Percentiles rank a stretch among this genome's conserved stretches.
Conservation (phyloP, 2,888 invertebrate genomes). For the Lucinisca nassula region DNA sequence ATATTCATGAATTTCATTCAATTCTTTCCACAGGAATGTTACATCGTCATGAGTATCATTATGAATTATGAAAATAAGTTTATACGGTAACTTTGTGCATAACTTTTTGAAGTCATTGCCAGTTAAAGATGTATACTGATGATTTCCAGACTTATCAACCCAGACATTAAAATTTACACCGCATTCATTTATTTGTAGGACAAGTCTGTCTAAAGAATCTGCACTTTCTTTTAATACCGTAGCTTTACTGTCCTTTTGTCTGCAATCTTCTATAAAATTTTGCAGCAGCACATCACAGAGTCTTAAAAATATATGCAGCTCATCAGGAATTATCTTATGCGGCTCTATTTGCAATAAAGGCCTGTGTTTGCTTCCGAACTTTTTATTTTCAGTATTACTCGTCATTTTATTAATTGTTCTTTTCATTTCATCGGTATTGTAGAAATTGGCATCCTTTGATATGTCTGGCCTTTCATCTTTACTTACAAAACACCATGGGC, state of each 20-base stretch:
- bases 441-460: background rate
- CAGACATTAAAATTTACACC: background rate
- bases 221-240: background rate
- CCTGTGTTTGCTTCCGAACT: background rate
- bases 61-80: constrained; percentile 8
- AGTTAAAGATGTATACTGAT: background rate
- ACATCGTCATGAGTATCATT: constrained; percentile 26
- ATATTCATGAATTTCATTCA: background rate
- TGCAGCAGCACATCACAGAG: constrained; percentile 1
- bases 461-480: background rate
- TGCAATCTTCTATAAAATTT: constrained; percentile 33
- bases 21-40: background rate
- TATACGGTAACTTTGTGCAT: background rate
- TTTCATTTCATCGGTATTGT: background rate
- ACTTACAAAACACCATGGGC: constrained; percentile 30
- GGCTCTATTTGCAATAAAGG: constrained; percentile 22
- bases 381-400: background rate
- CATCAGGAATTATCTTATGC: constrained; percentile 10
- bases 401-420: background rate
- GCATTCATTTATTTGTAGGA: background rate
- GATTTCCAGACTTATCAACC: constrained; percentile 22
- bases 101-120: constrained; percentile 4
- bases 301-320: constrained; percentile 26
- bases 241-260: constrained; percentile 4
- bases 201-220: background rate